Base-by-base conservation (phyloP, 30 jellyfish, hydroid and myxozoan genomes). In the Haliclystus octoradiatus region DNA sequence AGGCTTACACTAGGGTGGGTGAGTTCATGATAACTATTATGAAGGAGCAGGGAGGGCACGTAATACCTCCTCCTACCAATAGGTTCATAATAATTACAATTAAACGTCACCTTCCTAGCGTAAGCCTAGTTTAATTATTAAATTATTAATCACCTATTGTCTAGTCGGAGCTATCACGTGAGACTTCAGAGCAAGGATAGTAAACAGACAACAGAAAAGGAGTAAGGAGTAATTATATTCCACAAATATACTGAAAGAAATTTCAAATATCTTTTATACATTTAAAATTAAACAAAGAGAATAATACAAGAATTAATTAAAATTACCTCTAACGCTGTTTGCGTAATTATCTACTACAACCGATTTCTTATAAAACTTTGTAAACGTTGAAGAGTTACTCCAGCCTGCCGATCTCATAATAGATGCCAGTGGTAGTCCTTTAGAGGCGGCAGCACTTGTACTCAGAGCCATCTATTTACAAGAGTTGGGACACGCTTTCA, bases 371-470 rank as follows among this genome's bases (percentile, higher is more conserved):
- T 46, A 73, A 73, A 73, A 63, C 49, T 33, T 73, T 3, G 74
- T 49, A 32, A 63, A 73, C 34, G 84, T 63, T 61, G 78, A 61
- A 49, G 57, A 76, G 3, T 73, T 31, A 63, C 49, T 73, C 84
- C 84, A 73, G 22, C 78, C 84, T 29, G 76, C 76, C 61, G 84
- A 9, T 9, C 19, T 40, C 57, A 40, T 40, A 40, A 40, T 40
- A 40, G 57, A 5, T 40, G 57, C 57, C 14, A 40, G 57, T 9
- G 14, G 9, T 9, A 40, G 57, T 9, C 57, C 57, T 40, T 40
- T 40, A 40, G 57, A 9, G 57, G 57, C 57, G 9, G 57, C 57
- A 40, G 19, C 9, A 40, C 57, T 40, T 5, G 57, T 40, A 19
- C 57, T 40, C n/a, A n/a, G n/a, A n/a, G n/a, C n/a, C n/a, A n/a